Conservation (phyloP, 1,140 invertebrate species). For the Dreissena rostriformis region DNA sequence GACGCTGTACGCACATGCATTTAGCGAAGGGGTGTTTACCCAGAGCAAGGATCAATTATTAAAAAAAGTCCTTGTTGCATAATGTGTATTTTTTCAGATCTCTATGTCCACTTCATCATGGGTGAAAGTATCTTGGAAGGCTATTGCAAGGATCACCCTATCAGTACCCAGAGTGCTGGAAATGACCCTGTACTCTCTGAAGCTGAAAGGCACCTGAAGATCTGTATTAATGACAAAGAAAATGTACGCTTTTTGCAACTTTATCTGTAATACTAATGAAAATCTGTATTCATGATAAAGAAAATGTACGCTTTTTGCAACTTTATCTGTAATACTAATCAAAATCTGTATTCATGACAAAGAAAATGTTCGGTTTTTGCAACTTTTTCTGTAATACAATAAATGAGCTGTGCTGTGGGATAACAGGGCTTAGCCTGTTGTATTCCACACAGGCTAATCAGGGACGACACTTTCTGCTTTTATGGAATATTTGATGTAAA, state of each 20-base stretch:
- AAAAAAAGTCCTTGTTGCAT: neutral
- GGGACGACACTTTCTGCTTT: neutral
- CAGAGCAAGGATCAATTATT: too few relatives aligned
- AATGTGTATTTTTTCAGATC: conserved; percentile 33
- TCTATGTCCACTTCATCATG: conserved; percentile 51
- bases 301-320: conserved; percentile 27
- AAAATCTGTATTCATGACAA: conserved; percentile 46
- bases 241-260: conserved; percentile 23
- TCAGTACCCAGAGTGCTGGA: neutral
- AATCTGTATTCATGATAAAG: conserved; percentile 46
- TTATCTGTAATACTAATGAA: neutral
- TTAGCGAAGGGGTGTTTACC: too few relatives aligned
- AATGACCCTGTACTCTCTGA: conserved; percentile 7
- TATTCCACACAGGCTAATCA: neutral
- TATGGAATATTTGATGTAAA: neutral
- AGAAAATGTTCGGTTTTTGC: conserved; percentile 34
- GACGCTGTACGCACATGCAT: neutral
- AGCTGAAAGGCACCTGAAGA: conserved; percentile 46
- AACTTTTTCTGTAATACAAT: neutral
- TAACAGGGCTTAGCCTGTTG: neutral
- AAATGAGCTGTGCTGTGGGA: neutral
- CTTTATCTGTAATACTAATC: neutral
- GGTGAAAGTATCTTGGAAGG: conserved; percentile 41
- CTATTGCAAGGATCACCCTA: conserved; percentile 42
- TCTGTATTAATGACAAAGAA: conserved; percentile 49